A percentile compares a stretch with the other conserved stretches of the same genome.
These are phyloP conservation scores for Apistogramma diplotaenia DNA, from an alignment of 2,113 vertebrate genomes.

Conservation along the genomic window DNA sequence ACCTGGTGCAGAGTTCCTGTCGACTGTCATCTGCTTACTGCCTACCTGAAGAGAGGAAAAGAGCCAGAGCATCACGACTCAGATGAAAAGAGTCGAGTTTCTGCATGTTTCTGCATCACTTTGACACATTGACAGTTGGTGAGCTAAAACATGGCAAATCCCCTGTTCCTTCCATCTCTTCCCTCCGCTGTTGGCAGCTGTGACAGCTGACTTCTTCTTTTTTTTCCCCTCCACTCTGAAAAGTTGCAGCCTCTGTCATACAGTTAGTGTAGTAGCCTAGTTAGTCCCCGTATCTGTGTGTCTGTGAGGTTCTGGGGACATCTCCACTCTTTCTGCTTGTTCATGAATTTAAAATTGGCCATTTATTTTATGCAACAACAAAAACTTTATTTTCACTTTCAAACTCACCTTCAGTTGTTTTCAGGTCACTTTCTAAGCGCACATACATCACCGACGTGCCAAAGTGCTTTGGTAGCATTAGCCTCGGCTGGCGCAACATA, in stretches of 20 bases:
- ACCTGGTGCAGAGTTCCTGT: background rate
- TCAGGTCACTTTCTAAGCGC: background rate
- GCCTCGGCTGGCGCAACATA: background rate
- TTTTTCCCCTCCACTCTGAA: background rate
- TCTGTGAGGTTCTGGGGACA: background rate
- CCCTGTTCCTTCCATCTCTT: constrained; percentile 30
- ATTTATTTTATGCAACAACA: background rate
- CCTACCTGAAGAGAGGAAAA: background rate
- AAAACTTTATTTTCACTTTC: background rate
- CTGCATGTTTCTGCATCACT: constrained; percentile 14
- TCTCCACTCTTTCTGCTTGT: background rate
- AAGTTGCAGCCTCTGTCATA: constrained; percentile 3
- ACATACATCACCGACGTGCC: background rate
- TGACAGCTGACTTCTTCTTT: constrained; percentile 15
- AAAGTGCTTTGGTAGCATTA: background rate
- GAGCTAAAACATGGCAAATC: constrained; percentile 34
- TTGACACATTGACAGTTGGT: constrained; percentile 44
- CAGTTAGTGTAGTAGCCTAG: background rate
- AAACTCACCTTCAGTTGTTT: background rate
- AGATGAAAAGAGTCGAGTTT: constrained; percentile 14
- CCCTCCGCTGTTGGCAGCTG: constrained; percentile 22
- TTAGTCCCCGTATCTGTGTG: background rate
- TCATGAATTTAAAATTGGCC: background rate
- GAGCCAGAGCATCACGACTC: background rate
- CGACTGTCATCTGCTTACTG: background rate